Evolutionary conservation across 1,140 invertebrate species (phyloP), one percentile per base, ranked within the genome.

Genomic region (Bombus sibiricus): DNA sequence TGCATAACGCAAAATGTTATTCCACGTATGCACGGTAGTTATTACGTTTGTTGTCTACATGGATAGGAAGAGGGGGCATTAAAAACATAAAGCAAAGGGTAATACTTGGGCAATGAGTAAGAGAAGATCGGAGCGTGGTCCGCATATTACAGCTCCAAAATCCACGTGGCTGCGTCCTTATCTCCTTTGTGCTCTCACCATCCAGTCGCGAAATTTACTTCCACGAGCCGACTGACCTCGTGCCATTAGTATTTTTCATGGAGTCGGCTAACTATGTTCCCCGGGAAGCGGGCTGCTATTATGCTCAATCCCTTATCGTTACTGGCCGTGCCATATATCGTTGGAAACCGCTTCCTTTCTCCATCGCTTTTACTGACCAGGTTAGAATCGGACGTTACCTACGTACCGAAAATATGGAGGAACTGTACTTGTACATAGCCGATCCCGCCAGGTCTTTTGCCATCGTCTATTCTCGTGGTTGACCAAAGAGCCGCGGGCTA

Each of bases 181-280:
- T 92, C 93, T 93, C 68, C 43, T 90, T 91, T 89, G 89, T 90
- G 88, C 89, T 84, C 87, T 81, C 86, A 39, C 68, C 80, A 86
- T 90, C 89, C 92, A 92, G 88, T 92, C 91, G 91, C 90, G 88
- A 94, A 94, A 95, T 95, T 94, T 93, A 93, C 92, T 92, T 92
- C 89, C 87, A 87, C 80, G 81, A 88, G 83, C 86, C 80, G 90
- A 84, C 85, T 92, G 92, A 93, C 93, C 92, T 89, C 8, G 89
- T 92, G 90, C 92, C 92, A 94, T 94, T 93, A 93, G 92, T 93
- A 94, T 94, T 94, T 94, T 94, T 94, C 92, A 94, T 90, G 85
- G 90, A 88, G 86, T 83, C 81, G 85, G 84, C 69, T 92, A 88
- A 93, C 92, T 92, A 92, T 91, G 88, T 91, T 86, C 89, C 88